A percentile compares a stretch with the other conserved stretches of the same genome.
phyloP scores from a whole-genome alignment of 2,797 vertebrate species.

The Heteromormyrus szaboi region DNA sequence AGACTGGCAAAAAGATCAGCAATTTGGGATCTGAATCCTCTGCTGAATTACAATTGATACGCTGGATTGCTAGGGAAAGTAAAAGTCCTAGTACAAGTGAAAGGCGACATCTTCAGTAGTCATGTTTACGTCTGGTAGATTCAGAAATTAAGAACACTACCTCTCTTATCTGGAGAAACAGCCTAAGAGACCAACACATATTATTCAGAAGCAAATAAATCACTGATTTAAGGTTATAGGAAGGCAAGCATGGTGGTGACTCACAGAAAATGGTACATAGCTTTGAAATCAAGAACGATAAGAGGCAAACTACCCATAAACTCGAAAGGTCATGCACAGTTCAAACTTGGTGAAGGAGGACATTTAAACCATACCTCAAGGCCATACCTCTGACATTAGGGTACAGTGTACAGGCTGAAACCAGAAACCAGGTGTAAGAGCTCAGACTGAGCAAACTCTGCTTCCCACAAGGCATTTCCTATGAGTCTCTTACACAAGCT shows the following conservation, averaged over 20 bases:
- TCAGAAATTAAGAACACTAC: background rate
- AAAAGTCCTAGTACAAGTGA: conserved; percentile 6
- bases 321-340: conserved; percentile 10
- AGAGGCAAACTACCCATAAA: background rate
- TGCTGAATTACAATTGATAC: background rate
- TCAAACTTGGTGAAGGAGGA: background rate
- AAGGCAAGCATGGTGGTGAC: background rate
- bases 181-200: background rate
- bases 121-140: background rate
- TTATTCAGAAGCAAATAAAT: background rate
- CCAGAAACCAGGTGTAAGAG: conserved; percentile 38
- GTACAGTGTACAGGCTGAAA: conserved; percentile 30
- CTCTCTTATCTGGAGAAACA: background rate
- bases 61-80: background rate
- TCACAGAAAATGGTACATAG: background rate
- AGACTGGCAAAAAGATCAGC: background rate
- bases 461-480: conserved; percentile 36
- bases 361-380: conserved; percentile 5
- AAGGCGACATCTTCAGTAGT: background rate
- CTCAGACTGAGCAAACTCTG: conserved; percentile 32
- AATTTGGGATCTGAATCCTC: background rate
- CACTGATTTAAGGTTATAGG: background rate
- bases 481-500: conserved; percentile 21
- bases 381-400: conserved; percentile 9
- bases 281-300: background rate